Percentiles rank a stretch among this genome's conserved stretches.
These are phyloP conservation scores for Dusona sp. DNA, from an alignment of 2,888 invertebrate species.

Conservation along the genomic window DNA sequence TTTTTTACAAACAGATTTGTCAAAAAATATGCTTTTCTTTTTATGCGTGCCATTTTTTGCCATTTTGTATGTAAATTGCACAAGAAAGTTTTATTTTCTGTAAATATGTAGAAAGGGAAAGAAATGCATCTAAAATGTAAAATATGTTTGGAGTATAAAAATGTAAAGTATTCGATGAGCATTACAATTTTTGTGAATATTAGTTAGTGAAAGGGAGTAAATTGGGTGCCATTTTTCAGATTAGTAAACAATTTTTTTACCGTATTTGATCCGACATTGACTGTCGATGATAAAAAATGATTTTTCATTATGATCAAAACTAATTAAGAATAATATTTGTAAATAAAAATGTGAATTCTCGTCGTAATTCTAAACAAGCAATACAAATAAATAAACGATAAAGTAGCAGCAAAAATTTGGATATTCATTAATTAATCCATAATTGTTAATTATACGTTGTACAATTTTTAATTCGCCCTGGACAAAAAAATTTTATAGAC, in stretches of 20 bases:
- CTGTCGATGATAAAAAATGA: too few relatives aligned
- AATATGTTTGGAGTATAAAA: not conserved
- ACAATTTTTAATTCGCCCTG: too few relatives aligned
- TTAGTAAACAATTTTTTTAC: not conserved
- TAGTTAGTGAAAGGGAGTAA: not conserved
- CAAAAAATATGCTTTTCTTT: not conserved
- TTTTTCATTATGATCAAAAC: too few relatives aligned
- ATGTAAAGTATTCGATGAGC: not conserved
- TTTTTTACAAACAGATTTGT: not conserved
- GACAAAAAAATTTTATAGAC: too few relatives aligned
- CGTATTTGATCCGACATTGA: not conserved
- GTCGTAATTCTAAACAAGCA: too few relatives aligned
- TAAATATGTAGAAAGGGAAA: not conserved
- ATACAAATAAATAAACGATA: too few relatives aligned
- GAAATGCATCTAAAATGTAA: not conserved
- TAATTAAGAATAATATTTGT: too few relatives aligned
- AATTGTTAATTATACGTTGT: too few relatives aligned
- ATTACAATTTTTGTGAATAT: not conserved
- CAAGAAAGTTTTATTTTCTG: not conserved
- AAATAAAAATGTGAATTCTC: too few relatives aligned
- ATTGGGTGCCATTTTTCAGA: not conserved
- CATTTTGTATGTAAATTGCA: not conserved
- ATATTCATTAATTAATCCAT: too few relatives aligned
- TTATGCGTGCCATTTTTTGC: not conserved
- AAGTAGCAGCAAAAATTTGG: too few relatives aligned